Evolutionary conservation across 2,888 invertebrate species (phyloP).

Genomic region (Athripsodes cinereus): DNA sequence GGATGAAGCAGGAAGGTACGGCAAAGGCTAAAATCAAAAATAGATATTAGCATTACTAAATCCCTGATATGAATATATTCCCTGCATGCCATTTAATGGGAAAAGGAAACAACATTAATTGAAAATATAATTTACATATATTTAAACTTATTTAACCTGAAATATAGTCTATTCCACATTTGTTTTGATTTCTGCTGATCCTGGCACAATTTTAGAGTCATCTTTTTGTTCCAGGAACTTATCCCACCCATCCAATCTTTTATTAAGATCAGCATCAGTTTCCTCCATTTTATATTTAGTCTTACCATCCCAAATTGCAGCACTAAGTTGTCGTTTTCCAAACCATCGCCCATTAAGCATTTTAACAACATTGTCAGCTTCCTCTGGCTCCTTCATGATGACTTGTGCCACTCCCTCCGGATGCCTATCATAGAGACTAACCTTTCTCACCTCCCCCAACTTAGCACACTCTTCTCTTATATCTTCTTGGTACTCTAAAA

Average conservation of each 20-base stretch:
- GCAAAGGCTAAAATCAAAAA: too few relatives aligned
- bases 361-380: constrained; percentile 84
- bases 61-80: too few relatives aligned
- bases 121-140: too few relatives aligned
- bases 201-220: constrained; percentile 34
- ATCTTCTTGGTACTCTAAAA: constrained; percentile 88
- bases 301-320: constrained; percentile 92
- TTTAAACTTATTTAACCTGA: too few relatives aligned
- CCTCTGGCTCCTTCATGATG: constrained; percentile 82
- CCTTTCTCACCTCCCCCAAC: constrained; percentile 88
- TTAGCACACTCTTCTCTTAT: constrained; percentile 83
- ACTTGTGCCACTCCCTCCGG: constrained; percentile 93
- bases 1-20: too few relatives aligned
- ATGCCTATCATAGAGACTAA: constrained; percentile 86
- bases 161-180: background rate
- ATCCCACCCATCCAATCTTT: constrained; percentile 83
- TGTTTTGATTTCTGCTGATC: constrained; percentile 2
- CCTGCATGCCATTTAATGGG: too few relatives aligned
- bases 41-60: too few relatives aligned
- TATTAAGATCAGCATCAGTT: constrained; percentile 78
- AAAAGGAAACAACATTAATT: too few relatives aligned
- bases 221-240: constrained; percentile 63
- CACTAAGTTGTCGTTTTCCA: constrained; percentile 76
- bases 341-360: constrained; percentile 88
- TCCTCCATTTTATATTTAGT: constrained; percentile 89